Conservation (phyloP, 2,888 invertebrate genomes). For the Aporophyla nigra region DNA sequence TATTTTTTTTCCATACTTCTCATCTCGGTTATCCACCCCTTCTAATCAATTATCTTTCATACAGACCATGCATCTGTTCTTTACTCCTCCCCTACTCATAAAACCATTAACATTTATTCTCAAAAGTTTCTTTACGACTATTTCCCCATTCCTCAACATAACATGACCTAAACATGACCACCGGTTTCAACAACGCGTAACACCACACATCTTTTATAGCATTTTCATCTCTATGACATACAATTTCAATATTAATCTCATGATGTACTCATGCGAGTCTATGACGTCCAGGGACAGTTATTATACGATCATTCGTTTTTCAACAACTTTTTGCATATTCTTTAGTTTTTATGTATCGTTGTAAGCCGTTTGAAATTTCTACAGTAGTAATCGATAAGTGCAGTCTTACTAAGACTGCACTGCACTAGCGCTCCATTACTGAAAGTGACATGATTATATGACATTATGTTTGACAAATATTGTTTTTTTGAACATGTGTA, state of each 20-base stretch:
- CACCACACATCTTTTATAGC: neutral
- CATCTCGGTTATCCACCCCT: neutral
- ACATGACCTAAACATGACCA: neutral
- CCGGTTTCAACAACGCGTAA: neutral
- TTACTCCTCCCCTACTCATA: neutral
- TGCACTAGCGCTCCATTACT: constrained; percentile 10
- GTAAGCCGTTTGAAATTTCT: neutral
- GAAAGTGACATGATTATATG: neutral
- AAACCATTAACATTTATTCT: neutral
- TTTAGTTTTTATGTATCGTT: neutral
- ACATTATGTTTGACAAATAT: neutral
- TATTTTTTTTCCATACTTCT: neutral
- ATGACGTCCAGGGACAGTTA: too few species aligned
- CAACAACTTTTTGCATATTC: too few species aligned
- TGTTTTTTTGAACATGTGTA: constrained; percentile 1
- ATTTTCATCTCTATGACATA: neutral
- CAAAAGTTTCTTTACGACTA: neutral
- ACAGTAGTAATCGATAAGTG: too few species aligned
- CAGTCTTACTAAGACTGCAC: too few species aligned
- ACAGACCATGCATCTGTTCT: neutral
- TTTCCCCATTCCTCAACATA: neutral
- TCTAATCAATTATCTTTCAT: neutral
- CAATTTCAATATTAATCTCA: neutral
- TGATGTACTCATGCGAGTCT: neutral
- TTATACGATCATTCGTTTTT: too few species aligned